phyloP scores from a whole-genome alignment of 2,888 invertebrate species.

The Nemoura dubitans region DNA sequence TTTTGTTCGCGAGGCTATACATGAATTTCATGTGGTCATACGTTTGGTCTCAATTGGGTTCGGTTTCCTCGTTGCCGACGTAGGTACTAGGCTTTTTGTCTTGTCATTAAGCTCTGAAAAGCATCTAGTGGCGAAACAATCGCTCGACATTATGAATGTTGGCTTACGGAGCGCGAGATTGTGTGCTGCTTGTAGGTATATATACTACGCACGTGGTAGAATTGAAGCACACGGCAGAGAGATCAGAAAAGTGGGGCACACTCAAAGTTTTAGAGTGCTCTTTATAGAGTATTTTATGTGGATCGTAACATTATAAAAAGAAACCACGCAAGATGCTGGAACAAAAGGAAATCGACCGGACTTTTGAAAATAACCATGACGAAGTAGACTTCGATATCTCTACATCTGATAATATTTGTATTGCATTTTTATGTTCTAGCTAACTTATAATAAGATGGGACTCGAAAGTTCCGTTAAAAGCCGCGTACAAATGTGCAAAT shows the following conservation, averaged over 20 bases:
- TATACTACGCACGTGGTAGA: background rate
- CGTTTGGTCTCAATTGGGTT: background rate
- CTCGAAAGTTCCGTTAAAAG: background rate
- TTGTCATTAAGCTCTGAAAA: background rate
- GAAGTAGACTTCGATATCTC: background rate
- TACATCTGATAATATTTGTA: background rate
- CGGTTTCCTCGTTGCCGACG: background rate
- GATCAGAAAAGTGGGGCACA: background rate
- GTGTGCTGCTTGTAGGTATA: too few species aligned
- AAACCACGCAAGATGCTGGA: background rate
- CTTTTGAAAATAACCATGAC: background rate
- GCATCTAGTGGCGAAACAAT: background rate
- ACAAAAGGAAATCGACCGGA: background rate
- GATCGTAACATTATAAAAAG: background rate
- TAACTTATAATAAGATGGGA: background rate
- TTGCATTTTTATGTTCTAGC: background rate
- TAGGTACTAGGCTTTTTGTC: background rate
- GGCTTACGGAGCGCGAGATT: too few species aligned
- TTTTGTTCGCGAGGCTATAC: background rate
- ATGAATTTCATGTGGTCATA: background rate
- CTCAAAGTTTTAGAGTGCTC: slow-evolving; percentile 2
- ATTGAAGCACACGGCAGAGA: background rate
- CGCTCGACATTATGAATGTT: too few species aligned
- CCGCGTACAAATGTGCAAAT: background rate
- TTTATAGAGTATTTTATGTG: background rate